Evolutionary conservation across 2,888 invertebrate genomes (phyloP).

Genomic region (Augiades crinisus): DNA sequence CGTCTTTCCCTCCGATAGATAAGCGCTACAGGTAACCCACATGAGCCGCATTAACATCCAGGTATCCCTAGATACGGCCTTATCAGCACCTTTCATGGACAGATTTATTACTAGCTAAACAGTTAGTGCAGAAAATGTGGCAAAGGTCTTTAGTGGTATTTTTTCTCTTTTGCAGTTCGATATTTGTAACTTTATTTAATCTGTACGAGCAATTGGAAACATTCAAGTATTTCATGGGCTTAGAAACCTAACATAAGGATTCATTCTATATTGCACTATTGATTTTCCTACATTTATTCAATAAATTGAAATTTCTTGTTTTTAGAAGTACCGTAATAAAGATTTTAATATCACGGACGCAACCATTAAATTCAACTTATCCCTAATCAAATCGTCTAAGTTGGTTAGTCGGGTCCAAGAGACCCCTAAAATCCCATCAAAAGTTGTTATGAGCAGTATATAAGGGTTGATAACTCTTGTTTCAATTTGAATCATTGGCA

Average conservation of each 20-base stretch:
- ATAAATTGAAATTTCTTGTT: no score
- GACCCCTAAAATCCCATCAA: conserved; percentile 39
- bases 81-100: conserved; percentile 9
- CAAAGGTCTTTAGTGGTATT: no score
- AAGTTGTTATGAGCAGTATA: conserved; percentile 43
- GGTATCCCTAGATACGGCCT: conserved; percentile 9
- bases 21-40: conserved; percentile 4
- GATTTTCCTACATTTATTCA: no score
- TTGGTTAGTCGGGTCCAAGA: conserved; percentile 11
- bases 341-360: conserved; percentile 13
- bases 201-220: no score
- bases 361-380: conserved; percentile 17
- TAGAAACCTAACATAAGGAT: no score
- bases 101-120: not conserved
- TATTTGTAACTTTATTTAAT: no score
- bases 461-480: conserved; percentile 47
- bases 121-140: no score
- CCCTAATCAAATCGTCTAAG: conserved; percentile 5
- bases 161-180: no score
- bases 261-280: no score
- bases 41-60: conserved; percentile 5
- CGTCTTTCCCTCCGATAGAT: conserved; percentile 6
- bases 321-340: no score
- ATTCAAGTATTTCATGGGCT: no score
- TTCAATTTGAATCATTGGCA: conserved; percentile 43